phyloP scores from a whole-genome alignment of 2,888 invertebrate genomes.

The Nemapogon koenigi region DNA sequence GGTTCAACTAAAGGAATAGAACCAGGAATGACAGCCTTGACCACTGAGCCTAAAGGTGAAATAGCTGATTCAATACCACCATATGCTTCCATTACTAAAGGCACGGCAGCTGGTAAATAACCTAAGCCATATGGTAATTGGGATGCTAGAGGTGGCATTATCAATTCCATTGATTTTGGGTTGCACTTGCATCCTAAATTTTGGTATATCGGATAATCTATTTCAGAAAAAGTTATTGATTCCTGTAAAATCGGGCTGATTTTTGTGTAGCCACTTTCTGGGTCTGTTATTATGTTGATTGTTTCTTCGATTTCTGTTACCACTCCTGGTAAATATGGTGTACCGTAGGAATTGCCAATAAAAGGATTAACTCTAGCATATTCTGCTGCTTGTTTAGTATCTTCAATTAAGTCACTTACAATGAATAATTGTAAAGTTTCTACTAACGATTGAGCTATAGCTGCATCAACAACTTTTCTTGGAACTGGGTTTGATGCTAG shows the following conservation, averaged over 20 bases:
- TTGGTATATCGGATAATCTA: too few relatives aligned
- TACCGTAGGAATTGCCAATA: too few relatives aligned
- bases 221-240: neutral
- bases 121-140: constrained; percentile 17
- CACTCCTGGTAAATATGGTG: too few relatives aligned
- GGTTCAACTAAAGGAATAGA: constrained; percentile 7
- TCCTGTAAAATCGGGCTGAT: neutral
- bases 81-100: constrained; percentile 15
- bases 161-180: neutral
- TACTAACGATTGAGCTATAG: constrained; percentile 2
- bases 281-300: too few relatives aligned
- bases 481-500: neutral
- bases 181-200: neutral
- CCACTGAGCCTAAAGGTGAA: constrained; percentile 2
- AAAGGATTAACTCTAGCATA: too few relatives aligned
- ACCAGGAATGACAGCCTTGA: constrained; percentile 1
- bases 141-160: constrained; percentile 15
- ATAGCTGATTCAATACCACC: neutral
- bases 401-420: too few relatives aligned
- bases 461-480: neutral
- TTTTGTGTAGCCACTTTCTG: too few relatives aligned
- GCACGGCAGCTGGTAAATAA: constrained; percentile 14
- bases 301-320: too few relatives aligned
- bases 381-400: too few relatives aligned
- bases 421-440: constrained; percentile 2